Evolutionary conservation across 2,797 vertebrate species (phyloP).

Genomic region (Megalops cyprinoides): DNA sequence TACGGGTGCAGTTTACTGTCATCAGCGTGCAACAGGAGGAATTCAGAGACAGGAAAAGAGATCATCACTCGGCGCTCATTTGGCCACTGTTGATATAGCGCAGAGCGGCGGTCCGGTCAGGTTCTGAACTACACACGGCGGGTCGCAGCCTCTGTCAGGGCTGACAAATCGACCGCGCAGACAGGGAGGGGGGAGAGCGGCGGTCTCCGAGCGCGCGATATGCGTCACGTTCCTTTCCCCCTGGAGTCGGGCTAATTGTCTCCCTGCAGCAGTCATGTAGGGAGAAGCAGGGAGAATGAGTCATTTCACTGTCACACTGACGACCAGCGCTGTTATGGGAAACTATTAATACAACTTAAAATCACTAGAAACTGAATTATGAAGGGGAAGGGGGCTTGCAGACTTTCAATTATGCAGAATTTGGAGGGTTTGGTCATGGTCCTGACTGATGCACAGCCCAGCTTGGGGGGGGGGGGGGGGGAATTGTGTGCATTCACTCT

Average conservation of each 20-base stretch:
- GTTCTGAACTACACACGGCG: neutral
- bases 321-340: neutral
- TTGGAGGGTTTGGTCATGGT: constrained; percentile 35
- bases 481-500: constrained; percentile 16
- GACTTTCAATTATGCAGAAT: constrained; percentile 54
- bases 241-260: neutral
- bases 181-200: neutral
- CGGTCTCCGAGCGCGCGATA: neutral
- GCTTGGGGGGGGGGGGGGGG: neutral
- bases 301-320: neutral
- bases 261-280: neutral
- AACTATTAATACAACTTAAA: constrained; percentile 6
- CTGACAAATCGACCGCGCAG: neutral
- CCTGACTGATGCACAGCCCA: constrained; percentile 34
- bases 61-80: neutral
- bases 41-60: no score
- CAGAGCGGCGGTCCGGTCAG: neutral
- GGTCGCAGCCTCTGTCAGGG: neutral
- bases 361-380: constrained; percentile 28
- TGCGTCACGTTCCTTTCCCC: neutral
- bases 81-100: neutral
- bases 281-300: neutral
- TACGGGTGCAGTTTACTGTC: no score
- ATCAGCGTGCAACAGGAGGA: no score
- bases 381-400: constrained; percentile 44